Evolutionary conservation across 2,113 vertebrate species (phyloP).

Genomic region (Spheniscus mendiculus): DNA sequence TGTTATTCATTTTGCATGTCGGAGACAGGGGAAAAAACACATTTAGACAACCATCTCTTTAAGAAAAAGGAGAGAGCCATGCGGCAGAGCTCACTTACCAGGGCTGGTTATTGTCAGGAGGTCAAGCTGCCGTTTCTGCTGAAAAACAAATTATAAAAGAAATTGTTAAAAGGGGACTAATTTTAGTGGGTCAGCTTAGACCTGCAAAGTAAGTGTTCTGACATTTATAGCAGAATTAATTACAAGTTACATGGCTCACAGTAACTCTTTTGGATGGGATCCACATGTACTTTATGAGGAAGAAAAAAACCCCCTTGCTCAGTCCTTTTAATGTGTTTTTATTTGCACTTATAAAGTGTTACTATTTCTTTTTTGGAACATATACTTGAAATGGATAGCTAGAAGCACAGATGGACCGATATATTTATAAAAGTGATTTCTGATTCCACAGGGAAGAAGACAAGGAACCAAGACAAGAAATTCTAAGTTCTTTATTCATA

Average conservation of each 20-base stretch:
- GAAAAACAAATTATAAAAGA: slow-evolving; percentile 81
- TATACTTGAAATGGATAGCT: slow-evolving; percentile 53
- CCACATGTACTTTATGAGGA: background rate
- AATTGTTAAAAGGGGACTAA: slow-evolving; percentile 47
- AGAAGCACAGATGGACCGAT: slow-evolving; percentile 44
- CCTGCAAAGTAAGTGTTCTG: slow-evolving; percentile 23
- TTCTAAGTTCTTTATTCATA: slow-evolving; percentile 47
- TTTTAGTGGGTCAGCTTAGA: slow-evolving; percentile 53
- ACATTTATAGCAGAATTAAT: slow-evolving; percentile 45
- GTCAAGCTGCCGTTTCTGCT: slow-evolving; percentile 95
- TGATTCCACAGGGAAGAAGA: slow-evolving; percentile 47
- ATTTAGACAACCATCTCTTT: slow-evolving; percentile 70
- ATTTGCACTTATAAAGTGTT: slow-evolving; percentile 38
- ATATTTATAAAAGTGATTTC: slow-evolving; percentile 54
- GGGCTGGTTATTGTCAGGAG: slow-evolving; percentile 95
- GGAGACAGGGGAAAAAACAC: slow-evolving; percentile 16
- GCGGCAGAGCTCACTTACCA: slow-evolving; percentile 80
- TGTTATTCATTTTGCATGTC: slow-evolving; percentile 75
- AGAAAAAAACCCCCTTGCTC: background rate
- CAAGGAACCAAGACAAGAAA: slow-evolving; percentile 37
- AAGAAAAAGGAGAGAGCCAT: slow-evolving; percentile 18
- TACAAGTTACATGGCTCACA: slow-evolving; percentile 4
- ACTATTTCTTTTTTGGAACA: slow-evolving; percentile 47
- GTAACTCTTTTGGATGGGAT: slow-evolving; percentile 15
- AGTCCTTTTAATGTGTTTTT: slow-evolving; percentile 42